Evolutionary conservation across 2,113 vertebrate species (phyloP), one percentile per base, ranked within the genome.

Genomic region (Physeter macrocephalus): DNA sequence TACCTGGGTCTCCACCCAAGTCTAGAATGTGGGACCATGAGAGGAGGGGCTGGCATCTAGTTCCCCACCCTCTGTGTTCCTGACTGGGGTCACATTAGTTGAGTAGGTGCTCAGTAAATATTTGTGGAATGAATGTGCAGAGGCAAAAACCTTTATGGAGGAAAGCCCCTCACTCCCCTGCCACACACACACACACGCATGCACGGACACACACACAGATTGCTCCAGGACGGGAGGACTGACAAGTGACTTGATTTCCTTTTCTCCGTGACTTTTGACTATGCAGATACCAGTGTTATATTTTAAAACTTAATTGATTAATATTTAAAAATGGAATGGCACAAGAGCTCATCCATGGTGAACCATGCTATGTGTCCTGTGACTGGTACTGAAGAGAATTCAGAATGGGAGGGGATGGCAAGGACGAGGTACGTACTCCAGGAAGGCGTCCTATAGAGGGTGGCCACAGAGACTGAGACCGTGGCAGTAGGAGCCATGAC

Each of bases 401-500:
- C n/a, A 13, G 67, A 39, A 64, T 5, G 18, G 2, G 43, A 71
- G 78, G 57, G 71, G 12, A 13, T 13, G 27, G 3, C 27, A 25
- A 39, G 88, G 92, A 21, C 0, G 7, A 54, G 61, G 29, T 52
- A 52, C 1, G 7, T 52, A 18, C 36, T 31, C 27, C 5, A 0
- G 39, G 39, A 71, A 49, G 78, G 52, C 5, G 1, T 59, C 52
- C 78, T 36, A 0, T 14, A 27, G 64, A 7, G 49, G 54, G 12
- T 10, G 57, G 14, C 25, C 49, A n/a, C 21, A 5, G 87, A 49
- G 46, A 46, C 61, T 34, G 52, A 54, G 49, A n/a, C 11, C 2
- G 0, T 21, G 59, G 29, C 13, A 4, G 10, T 0, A 1, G 41
- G 67, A 57, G 36, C 62, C 31, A 14, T 0, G 20, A 4, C 21